Conservation (phyloP, 2,113 vertebrate species). For the Poeciliopsis retropinna region DNA sequence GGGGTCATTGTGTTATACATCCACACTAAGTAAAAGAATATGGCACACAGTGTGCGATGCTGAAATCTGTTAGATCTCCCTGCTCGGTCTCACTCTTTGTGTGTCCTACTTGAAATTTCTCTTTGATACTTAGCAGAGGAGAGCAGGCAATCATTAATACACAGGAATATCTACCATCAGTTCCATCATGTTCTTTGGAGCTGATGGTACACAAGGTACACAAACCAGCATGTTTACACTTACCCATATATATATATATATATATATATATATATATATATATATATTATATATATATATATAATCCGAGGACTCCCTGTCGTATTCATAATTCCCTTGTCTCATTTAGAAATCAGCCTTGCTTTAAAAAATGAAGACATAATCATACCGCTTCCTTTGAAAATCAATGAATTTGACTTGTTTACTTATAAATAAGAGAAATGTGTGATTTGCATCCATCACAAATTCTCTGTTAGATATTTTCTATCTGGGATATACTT, state of each 20-base stretch:
- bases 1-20: slow-evolving; percentile 58
- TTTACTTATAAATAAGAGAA: slow-evolving; percentile 79
- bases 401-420: slow-evolving; percentile 77
- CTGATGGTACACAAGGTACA: slow-evolving; percentile 73
- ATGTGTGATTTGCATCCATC: slow-evolving; percentile 68
- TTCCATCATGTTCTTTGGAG: slow-evolving; percentile 69
- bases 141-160: slow-evolving; percentile 75
- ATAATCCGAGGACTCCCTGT: slow-evolving; percentile 55
- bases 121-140: slow-evolving; percentile 72
- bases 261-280: too few species aligned
- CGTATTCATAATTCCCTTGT: slow-evolving; percentile 72
- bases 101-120: slow-evolving; percentile 79
- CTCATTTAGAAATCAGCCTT: slow-evolving; percentile 77
- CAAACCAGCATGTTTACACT: slow-evolving; percentile 74
- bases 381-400: slow-evolving; percentile 75
- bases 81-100: slow-evolving; percentile 65
- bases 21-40: slow-evolving; percentile 58
- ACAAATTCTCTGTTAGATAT: slow-evolving; percentile 60
- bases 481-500: slow-evolving; percentile 42
- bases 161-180: slow-evolving; percentile 58
- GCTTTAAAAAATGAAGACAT: slow-evolving; percentile 77
- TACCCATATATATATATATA: too few species aligned
- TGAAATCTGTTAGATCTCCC: slow-evolving; percentile 72
- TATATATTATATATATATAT: too few species aligned
- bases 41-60: slow-evolving; percentile 64